These are phyloP conservation scores for Leuciscus waleckii DNA, from an alignment of 2,797 vertebrate species.

Conservation along the genomic window DNA sequence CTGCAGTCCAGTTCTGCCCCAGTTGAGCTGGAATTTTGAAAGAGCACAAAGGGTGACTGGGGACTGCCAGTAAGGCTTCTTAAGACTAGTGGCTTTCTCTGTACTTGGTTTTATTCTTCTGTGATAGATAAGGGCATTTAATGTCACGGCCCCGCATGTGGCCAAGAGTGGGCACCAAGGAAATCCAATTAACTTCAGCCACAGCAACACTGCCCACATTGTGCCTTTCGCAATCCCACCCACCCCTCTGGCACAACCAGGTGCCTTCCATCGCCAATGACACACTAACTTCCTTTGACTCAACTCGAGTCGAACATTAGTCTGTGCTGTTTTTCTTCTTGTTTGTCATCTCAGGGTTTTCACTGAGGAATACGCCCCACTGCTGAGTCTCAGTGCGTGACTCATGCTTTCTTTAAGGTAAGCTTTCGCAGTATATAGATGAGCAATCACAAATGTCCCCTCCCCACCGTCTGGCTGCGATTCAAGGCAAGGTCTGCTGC, in stretches of 20 bases:
- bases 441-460: constrained; percentile 47
- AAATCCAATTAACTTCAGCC: constrained; percentile 77
- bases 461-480: constrained; percentile 11
- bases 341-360: constrained; percentile 19
- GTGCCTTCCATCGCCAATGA: constrained; percentile 73
- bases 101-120: constrained; percentile 72
- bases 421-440: constrained; percentile 36
- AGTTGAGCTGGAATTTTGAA: constrained; percentile 58
- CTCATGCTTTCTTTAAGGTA: constrained; percentile 48
- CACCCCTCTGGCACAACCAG: constrained; percentile 66
- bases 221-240: constrained; percentile 63
- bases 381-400: constrained; percentile 15
- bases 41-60: constrained; percentile 62
- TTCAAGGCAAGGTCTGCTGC: constrained; percentile 31
- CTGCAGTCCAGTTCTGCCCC: constrained; percentile 63
- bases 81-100: constrained; percentile 79
- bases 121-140: constrained; percentile 78
- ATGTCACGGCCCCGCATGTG: constrained; percentile 78
- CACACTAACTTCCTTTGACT: constrained; percentile 68
- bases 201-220: constrained; percentile 67
- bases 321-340: constrained; percentile 50
- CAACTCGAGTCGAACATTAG: constrained; percentile 63
- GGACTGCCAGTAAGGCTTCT: constrained; percentile 72
- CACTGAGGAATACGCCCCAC: constrained; percentile 10
- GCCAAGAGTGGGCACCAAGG: constrained; percentile 74